A percentile compares a stretch with the other conserved stretches of the same genome.
These are phyloP conservation scores for Raja brachyura DNA, from an alignment of 2,113 vertebrate species.

Conservation along the genomic window DNA sequence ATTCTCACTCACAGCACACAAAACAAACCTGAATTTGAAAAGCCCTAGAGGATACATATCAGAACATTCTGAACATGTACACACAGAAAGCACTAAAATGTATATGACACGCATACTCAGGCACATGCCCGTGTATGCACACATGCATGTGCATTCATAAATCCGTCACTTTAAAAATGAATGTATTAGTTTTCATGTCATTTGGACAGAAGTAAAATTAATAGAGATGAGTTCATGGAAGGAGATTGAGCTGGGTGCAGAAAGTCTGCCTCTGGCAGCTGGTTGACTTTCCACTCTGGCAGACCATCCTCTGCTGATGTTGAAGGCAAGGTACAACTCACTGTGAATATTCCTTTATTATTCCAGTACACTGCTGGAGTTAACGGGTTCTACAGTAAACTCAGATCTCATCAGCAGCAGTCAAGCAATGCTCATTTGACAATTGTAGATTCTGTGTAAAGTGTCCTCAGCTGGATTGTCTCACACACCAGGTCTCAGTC, in stretches of 20 bases:
- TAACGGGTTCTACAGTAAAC: not conserved
- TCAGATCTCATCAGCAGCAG: not conserved
- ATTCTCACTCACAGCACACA: too few species aligned
- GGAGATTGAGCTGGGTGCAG: not conserved
- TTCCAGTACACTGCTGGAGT: not conserved
- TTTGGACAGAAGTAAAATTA: not conserved
- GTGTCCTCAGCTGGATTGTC: not conserved
- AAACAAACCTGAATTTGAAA: too few species aligned
- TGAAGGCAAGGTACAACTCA: not conserved
- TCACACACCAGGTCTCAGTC: not conserved
- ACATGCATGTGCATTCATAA: not conserved
- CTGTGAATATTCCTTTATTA: not conserved
- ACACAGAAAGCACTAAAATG: not conserved
- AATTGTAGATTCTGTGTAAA: not conserved
- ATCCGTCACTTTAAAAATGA: not conserved
- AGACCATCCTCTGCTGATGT: not conserved
- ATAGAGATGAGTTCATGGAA: not conserved
- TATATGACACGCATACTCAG: not conserved
- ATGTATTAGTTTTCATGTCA: not conserved
- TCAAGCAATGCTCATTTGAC: not conserved
- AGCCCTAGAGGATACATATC: too few species aligned
- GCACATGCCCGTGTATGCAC: not conserved
- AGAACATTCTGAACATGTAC: not conserved
- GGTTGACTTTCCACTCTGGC: not conserved
- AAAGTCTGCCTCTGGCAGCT: not conserved